phyloP scores from a whole-genome alignment of 2,113 vertebrate genomes.

The Phoxinus phoxinus region DNA sequence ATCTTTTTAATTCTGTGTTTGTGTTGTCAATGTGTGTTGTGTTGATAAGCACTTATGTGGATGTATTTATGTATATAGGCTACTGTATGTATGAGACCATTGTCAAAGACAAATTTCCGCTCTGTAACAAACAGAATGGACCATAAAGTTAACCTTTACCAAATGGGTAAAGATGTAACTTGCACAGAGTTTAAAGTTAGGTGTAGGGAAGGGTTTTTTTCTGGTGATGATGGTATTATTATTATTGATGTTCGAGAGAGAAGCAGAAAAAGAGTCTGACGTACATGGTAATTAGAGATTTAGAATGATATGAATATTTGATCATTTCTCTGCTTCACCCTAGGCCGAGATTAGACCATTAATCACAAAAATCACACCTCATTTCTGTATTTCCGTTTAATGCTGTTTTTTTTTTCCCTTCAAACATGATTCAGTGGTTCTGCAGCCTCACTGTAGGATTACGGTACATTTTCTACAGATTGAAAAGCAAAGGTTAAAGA shows the following conservation, averaged over 20 bases:
- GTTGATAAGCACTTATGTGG: no score
- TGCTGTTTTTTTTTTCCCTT: background rate
- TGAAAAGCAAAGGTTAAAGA: background rate
- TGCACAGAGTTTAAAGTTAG: background rate
- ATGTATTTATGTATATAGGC: no score
- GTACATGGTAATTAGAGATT: slow-evolving; percentile 21
- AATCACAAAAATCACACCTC: slow-evolving; percentile 5
- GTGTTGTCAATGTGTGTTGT: no score
- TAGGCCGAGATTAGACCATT: slow-evolving; percentile 11
- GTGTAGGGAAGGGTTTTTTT: background rate
- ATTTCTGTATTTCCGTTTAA: slow-evolving; percentile 1
- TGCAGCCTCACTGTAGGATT: background rate
- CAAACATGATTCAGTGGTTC: background rate
- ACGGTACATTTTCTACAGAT: background rate
- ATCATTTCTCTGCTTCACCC: slow-evolving; percentile 21
- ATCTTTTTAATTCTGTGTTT: no score
- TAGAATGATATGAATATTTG: slow-evolving; percentile 36
- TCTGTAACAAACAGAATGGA: no score
- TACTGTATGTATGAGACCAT: no score
- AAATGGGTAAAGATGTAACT: background rate
- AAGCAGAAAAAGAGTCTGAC: background rate
- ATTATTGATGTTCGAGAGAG: background rate
- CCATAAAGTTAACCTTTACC: no score
- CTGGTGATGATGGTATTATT: background rate
- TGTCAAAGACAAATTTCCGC: no score